Percentiles rank a stretch among this genome's conserved stretches.
Conservation (phyloP, 30 jellyfish, hydroid and myxozoan genomes). For the Hydractinia symbiolongicarpus region DNA sequence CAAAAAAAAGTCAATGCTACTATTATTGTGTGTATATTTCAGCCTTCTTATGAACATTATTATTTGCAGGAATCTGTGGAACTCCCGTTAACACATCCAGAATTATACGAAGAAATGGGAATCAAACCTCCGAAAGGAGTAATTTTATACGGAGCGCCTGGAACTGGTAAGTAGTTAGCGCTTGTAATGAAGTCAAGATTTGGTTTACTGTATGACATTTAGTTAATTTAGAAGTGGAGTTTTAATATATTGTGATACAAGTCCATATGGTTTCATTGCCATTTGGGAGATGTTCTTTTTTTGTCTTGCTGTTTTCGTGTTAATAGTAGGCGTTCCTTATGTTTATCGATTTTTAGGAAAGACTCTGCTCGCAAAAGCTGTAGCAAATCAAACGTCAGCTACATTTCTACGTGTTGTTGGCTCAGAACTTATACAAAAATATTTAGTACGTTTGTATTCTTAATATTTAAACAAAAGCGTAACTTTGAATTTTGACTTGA, state of each 20-base stretch:
- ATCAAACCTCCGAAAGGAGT: conserved; percentile 99
- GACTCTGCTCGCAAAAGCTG: conserved; percentile 97
- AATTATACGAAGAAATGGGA: conserved; percentile 98
- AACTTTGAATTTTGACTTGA: too few species aligned
- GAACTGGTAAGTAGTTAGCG: conserved; percentile 64
- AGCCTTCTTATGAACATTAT: background rate
- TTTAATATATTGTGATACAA: too few species aligned
- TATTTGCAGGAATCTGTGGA: conserved; percentile 92
- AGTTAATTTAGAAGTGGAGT: background rate
- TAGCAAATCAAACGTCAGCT: conserved; percentile 98
- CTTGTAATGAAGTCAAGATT: background rate
- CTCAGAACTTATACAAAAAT: conserved; percentile 92
- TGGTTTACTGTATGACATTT: background rate
- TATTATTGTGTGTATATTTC: too few species aligned
- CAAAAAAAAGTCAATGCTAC: too few species aligned
- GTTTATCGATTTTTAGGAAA: conserved; percentile 42
- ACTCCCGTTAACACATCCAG: conserved; percentile 97
- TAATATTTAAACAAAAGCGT: too few species aligned
- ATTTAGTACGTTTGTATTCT: conserved; percentile 52
- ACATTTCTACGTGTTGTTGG: conserved; percentile 99
- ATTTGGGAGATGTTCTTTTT: too few species aligned
- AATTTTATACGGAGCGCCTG: conserved; percentile 96
- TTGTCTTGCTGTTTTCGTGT: too few species aligned
- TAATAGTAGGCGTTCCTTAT: too few species aligned
- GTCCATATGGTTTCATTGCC: too few species aligned